Percentiles rank a stretch among this genome's conserved stretches.
phyloP scores from a whole-genome alignment of 2,797 vertebrate species.

The Gila robusta region DNA sequence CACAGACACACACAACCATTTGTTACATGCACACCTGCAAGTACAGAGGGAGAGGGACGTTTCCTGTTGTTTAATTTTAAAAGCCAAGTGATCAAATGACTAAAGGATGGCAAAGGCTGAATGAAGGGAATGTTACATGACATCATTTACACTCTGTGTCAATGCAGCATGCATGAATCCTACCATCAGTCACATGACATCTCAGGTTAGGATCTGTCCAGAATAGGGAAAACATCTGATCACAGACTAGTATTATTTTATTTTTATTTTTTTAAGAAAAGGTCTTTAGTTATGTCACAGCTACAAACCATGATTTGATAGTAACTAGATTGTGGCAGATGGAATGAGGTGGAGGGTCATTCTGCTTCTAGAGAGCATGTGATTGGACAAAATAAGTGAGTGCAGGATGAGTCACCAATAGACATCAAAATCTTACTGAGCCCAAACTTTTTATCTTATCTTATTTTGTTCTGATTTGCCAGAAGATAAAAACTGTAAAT shows the following conservation, averaged over 20 bases:
- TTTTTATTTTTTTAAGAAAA: background rate
- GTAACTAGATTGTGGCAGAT: background rate
- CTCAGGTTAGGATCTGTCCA: background rate
- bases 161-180: background rate
- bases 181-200: background rate
- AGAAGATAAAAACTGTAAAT: background rate
- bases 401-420: background rate
- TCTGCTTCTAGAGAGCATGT: background rate
- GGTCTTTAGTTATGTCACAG: background rate
- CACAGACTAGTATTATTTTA: background rate
- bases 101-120: background rate
- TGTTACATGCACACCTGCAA: slow-evolving; percentile 17
- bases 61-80: slow-evolving; percentile 28
- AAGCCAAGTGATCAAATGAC: slow-evolving; percentile 13
- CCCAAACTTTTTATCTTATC: no score
- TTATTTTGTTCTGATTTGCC: background rate
- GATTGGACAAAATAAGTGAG: background rate
- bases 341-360: background rate
- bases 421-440: background rate
- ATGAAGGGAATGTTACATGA: slow-evolving; percentile 5
- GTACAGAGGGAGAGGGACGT: background rate
- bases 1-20: background rate
- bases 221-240: background rate
- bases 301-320: background rate
- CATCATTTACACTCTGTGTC: background rate